A percentile compares a stretch with the other conserved stretches of the same genome.
Evolutionary conservation across 2,113 vertebrate genomes (phyloP).

Genomic region (Cyanoramphus novaezelandiae): DNA sequence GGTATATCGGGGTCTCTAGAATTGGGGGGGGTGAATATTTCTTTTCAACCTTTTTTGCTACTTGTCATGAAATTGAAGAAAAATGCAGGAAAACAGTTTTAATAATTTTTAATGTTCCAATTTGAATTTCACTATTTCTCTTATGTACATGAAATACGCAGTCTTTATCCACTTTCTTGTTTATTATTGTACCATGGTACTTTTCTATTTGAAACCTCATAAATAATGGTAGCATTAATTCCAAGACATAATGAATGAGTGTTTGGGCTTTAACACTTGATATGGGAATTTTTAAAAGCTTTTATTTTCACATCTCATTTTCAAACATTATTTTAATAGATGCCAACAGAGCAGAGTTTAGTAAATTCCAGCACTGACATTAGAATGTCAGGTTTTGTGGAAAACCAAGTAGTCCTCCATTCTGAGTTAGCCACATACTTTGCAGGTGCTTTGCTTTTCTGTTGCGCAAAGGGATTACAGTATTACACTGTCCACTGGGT

Average conservation of each 20-base stretch:
- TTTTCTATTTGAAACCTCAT: not conserved
- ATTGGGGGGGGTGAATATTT: rapidly evolving
- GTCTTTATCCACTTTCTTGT: not conserved
- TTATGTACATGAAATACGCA: not conserved
- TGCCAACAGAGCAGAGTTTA: not conserved
- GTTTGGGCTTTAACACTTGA: not conserved
- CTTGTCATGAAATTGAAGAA: not conserved
- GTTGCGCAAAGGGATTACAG: not conserved
- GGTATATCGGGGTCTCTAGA: not conserved
- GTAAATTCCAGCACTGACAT: not conserved
- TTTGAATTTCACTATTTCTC: not conserved
- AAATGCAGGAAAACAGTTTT: not conserved
- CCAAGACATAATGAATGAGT: not conserved
- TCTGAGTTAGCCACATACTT: not conserved
- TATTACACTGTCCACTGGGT: not conserved
- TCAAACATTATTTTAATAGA: not conserved
- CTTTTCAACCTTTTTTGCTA: rapidly evolving
- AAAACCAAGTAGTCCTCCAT: not conserved
- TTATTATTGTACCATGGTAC: not conserved
- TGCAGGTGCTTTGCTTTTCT: not conserved
- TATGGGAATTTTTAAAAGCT: not conserved
- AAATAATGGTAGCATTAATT: not conserved
- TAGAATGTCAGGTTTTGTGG: not conserved
- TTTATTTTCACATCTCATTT: not conserved
- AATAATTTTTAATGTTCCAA: not conserved